These are phyloP conservation scores for Tor tambroides DNA, from an alignment of 2,113 vertebrate genomes.

Conservation along the genomic window DNA sequence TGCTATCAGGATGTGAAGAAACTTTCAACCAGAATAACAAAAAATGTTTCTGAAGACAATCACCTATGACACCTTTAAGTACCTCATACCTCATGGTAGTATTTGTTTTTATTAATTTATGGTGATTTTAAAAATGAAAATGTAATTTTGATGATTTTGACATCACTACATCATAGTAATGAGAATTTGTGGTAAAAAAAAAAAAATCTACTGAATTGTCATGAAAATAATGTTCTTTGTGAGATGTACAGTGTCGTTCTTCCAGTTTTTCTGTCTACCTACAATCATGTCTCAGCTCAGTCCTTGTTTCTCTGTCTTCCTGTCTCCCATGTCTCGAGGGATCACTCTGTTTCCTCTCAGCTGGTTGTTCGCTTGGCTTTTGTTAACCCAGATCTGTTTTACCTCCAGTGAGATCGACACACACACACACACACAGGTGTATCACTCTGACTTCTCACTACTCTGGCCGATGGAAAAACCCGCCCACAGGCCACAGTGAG, in stretches of 20 bases:
- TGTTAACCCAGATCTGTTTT: slow-evolving; percentile 34
- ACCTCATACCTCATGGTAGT: too few relatives aligned
- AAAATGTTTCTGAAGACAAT: too few relatives aligned
- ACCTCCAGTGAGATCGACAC: neutral
- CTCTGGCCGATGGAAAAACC: neutral
- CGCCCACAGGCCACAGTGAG: neutral
- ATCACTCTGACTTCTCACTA: neutral
- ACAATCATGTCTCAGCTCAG: neutral
- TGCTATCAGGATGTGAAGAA: too few relatives aligned
- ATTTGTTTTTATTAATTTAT: neutral
- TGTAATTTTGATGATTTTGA: neutral
- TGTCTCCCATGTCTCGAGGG: slow-evolving; percentile 12
- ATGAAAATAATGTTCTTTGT: neutral
- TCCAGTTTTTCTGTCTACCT: neutral
- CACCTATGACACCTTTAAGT: too few relatives aligned
- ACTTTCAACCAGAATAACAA: too few relatives aligned
- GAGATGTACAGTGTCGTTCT: neutral
- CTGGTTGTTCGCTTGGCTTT: slow-evolving; percentile 22
- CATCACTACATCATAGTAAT: neutral
- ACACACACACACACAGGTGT: slow-evolving; percentile 18
- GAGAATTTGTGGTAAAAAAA: neutral
- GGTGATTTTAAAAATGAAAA: neutral
- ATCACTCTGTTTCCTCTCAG: slow-evolving; percentile 14
- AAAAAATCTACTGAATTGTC: neutral
- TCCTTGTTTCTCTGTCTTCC: neutral